phyloP scores from a whole-genome alignment of 2,888 invertebrate species.

The Nemurella pictetii region DNA sequence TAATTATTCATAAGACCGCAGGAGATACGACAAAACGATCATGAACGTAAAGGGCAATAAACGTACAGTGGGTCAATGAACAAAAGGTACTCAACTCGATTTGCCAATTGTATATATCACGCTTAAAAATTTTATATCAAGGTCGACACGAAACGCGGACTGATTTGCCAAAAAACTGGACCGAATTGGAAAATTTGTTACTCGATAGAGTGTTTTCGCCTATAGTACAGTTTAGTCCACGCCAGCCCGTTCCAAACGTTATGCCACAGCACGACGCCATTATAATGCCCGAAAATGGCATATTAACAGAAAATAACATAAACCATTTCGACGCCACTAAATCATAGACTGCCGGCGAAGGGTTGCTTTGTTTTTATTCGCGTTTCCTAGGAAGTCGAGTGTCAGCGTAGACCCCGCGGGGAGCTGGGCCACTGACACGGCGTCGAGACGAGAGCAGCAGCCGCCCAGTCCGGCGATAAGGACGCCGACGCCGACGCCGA shows the following conservation, averaged over 20 bases:
- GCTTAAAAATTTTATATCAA: too few relatives aligned
- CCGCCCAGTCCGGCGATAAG: background rate
- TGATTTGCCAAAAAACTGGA: too few relatives aligned
- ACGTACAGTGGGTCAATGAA: background rate
- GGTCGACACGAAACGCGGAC: too few relatives aligned
- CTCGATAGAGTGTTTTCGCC: too few relatives aligned
- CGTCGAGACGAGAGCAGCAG: too few relatives aligned
- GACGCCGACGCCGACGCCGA: constrained; percentile 1
- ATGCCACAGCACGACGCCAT: background rate
- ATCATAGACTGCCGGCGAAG: background rate
- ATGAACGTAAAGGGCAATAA: background rate
- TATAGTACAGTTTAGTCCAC: too few relatives aligned
- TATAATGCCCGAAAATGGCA: background rate
- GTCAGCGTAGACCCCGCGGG: too few relatives aligned
- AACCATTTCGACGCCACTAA: background rate
- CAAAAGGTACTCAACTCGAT: too few relatives aligned
- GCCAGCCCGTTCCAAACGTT: too few relatives aligned
- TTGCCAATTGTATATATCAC: too few relatives aligned
- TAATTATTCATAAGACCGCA: background rate
- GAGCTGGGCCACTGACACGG: background rate
- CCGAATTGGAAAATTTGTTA: too few relatives aligned
- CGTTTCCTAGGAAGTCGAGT: background rate
- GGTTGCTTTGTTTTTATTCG: background rate
- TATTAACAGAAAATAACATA: background rate
- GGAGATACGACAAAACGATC: background rate